Base-by-base conservation (phyloP, 2,888 invertebrate species). In the Polyommatus iphigenia region DNA sequence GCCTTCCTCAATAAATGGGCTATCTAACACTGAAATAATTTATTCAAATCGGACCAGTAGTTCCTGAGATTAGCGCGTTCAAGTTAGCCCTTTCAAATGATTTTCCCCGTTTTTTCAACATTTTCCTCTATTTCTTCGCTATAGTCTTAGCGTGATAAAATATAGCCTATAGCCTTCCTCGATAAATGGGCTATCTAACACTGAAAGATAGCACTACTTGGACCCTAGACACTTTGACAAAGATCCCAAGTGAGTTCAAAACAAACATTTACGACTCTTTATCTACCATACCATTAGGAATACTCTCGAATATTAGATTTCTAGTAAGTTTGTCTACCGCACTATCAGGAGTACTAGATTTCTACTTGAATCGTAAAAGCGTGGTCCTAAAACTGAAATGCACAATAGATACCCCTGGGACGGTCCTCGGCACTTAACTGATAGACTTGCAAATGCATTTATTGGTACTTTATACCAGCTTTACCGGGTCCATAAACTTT, bases 371-470 rank as follows among this genome's bases (percentile, higher is more conserved):
- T 20, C 72, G 41, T 72, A 72, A 72, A 67, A 72, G 41, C 41
- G 15, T 41, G 41, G n/a, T 41, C 36, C 41, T 72, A 72, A 72
- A 72, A 72, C 72, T 41, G 72, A 41, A 20, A 72, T 72, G 72
- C 72, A 72, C 71, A 71, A 36, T 71, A 71, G 29, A 29, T 20
- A 41, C 72, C 72, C 36, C n/a, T 4, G 36, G 72, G 36, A 20
- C n/a, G 32, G 10, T 72, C 72, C 15, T 41, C 8, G 32, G 72
- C 72, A 72, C 72, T 72, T 72, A 72, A 72, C 36, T 36, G 32
- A 71, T 41, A 41, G 41, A 72, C 41, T 72, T 72, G 41, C 72
- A 41, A 41, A 72, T 72, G 72, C 41, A 72, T 71, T 71, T 71
- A 71, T 72, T 72, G 72, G 41, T 41, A 72, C n/a, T 72, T 72